These are phyloP conservation scores for Casuarius casuarius DNA, from an alignment of 2,113 vertebrate genomes.

Conservation along the genomic window DNA sequence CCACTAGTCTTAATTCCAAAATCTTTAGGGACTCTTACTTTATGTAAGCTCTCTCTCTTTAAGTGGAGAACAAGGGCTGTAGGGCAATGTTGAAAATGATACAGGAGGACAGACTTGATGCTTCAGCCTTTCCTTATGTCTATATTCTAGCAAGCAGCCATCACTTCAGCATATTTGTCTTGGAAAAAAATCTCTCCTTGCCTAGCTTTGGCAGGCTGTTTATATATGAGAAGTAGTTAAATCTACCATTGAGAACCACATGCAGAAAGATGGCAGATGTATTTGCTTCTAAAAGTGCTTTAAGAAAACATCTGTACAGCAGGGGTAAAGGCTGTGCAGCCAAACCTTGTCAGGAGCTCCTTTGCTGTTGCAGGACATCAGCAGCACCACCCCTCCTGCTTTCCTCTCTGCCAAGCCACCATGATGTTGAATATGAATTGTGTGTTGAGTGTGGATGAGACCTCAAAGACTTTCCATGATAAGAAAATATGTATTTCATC, in stretches of 20 bases:
- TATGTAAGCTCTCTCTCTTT: neutral
- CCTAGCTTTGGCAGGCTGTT: neutral
- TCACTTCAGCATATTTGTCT: neutral
- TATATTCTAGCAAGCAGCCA: neutral
- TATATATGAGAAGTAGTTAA: neutral
- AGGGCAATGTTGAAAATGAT: neutral
- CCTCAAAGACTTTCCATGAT: neutral
- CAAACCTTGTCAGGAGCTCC: neutral
- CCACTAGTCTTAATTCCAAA: neutral
- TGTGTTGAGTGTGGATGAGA: neutral
- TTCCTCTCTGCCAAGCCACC: neutral
- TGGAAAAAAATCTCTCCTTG: neutral
- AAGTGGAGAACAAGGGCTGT: neutral
- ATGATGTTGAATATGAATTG: neutral
- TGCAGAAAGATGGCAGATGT: neutral
- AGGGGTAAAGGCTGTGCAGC: neutral
- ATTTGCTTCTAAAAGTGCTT: neutral
- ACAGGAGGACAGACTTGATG: neutral
- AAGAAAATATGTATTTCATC: slow-evolving; percentile 11
- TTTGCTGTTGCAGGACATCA: neutral
- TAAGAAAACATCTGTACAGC: neutral
- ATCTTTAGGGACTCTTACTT: neutral
- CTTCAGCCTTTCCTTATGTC: neutral
- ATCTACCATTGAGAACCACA: neutral
- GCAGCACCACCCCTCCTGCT: neutral